Percentiles rank a stretch among this genome's conserved stretches.
Evolutionary conservation across 1,140 invertebrate species (phyloP).

Genomic region (Drosophila parabipectinata): DNA sequence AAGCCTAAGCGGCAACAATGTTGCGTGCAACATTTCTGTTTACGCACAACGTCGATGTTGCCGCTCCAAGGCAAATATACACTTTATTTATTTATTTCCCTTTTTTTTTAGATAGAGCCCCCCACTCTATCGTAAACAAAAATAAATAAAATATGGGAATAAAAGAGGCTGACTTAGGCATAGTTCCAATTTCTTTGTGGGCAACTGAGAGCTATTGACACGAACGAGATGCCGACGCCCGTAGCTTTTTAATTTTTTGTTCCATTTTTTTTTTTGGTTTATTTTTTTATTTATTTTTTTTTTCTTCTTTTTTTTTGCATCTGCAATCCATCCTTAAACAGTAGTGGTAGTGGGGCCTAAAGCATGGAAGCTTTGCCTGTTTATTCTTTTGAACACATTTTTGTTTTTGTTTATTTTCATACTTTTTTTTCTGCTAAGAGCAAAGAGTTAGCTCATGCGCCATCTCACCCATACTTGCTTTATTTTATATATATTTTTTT

Average conservation of each 20-base stretch:
- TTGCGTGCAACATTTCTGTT: conserved; percentile 22
- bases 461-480: conserved; percentile 1
- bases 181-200: conserved; percentile 54
- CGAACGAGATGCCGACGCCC: conserved; percentile 42
- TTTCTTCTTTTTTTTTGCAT: conserved; percentile 20
- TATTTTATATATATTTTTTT: conserved; percentile 7
- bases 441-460: conserved; percentile 51
- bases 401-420: conserved; percentile 76
- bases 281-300: not conserved
- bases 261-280: conserved; percentile 11
- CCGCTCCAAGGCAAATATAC: conserved; percentile 23
- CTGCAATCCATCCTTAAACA: conserved; percentile 44
- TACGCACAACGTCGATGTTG: conserved; percentile 10
- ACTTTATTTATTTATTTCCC: not conserved
- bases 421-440: conserved; percentile 47
- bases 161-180: conserved; percentile 42
- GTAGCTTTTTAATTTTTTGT: conserved; percentile 25
- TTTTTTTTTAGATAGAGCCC: conserved; percentile 5
- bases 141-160: conserved; percentile 36
- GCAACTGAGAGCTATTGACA: conserved; percentile 54
- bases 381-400: conserved; percentile 1
- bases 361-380: conserved; percentile 42
- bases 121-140: conserved; percentile 15
- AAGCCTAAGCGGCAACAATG: conserved; percentile 25
- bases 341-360: conserved; percentile 32